A percentile compares a stretch with the other conserved stretches of the same genome.
Conservation (phyloP, 2,888 invertebrate genomes). For the Helleia helle region DNA sequence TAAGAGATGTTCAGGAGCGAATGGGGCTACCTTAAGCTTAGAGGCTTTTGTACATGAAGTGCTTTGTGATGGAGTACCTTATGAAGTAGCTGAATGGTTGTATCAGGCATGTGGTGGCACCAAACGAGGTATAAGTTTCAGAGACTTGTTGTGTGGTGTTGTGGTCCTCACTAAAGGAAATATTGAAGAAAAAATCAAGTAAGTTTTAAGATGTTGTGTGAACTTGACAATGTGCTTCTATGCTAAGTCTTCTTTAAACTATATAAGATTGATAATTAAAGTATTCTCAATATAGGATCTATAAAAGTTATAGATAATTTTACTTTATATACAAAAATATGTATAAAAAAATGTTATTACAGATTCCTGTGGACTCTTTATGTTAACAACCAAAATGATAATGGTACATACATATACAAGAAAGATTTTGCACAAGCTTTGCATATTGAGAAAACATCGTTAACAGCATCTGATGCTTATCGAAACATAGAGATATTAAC, state of each 20-base stretch:
- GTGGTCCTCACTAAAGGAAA: constrained; percentile 90
- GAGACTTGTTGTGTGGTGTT: constrained; percentile 88
- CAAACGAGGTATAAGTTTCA: constrained; percentile 84
- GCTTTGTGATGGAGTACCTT: constrained; percentile 89
- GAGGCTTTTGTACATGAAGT: constrained; percentile 89
- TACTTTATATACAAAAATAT: too few relatives aligned
- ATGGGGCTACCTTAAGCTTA: constrained; percentile 78
- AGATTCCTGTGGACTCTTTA: constrained; percentile 90
- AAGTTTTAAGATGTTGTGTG: constrained; percentile 25
- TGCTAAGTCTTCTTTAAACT: too few relatives aligned
- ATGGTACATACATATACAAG: constrained; percentile 78
- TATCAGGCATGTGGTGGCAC: constrained; percentile 90
- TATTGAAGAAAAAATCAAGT: constrained; percentile 88
- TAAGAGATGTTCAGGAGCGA: constrained; percentile 84
- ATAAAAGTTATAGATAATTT: too few relatives aligned
- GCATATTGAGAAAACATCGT: constrained; percentile 69
- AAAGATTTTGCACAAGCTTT: constrained; percentile 81
- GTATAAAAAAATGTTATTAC: constrained; percentile 18
- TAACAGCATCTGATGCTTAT: constrained; percentile 43
- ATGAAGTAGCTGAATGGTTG: constrained; percentile 86
- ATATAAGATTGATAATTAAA: neutral
- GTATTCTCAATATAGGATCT: too few relatives aligned
- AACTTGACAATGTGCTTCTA: too few relatives aligned
- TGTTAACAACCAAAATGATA: constrained; percentile 83
- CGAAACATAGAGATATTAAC: constrained; percentile 49